phyloP scores from a whole-genome alignment of 2,888 invertebrate genomes.

The Lithophane ornitopus region DNA sequence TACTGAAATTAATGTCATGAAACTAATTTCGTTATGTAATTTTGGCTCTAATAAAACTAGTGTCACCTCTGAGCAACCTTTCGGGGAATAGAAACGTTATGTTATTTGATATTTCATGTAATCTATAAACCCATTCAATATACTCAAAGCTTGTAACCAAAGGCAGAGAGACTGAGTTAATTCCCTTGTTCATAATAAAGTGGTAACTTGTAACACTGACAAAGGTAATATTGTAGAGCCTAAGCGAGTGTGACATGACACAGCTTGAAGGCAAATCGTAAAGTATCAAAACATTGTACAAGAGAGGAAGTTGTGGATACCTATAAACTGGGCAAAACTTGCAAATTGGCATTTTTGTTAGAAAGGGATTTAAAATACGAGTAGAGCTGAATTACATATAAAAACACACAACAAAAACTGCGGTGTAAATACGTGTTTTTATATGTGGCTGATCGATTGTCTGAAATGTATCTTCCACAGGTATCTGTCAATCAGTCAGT shows the following conservation, averaged over 20 bases:
- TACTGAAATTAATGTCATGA: too few species aligned
- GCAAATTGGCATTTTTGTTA: neutral
- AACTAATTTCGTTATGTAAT: too few species aligned
- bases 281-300: constrained; percentile 28
- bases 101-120: neutral
- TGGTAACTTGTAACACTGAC: constrained; percentile 9
- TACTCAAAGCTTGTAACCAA: constrained; percentile 3
- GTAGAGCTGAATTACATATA: too few species aligned
- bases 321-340: neutral
- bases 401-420: too few species aligned
- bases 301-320: neutral
- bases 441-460: too few species aligned
- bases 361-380: neutral
- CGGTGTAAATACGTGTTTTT: too few species aligned
- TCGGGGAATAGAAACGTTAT: neutral
- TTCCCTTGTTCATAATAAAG: constrained; percentile 37
- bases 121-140: constrained; percentile 29
- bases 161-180: constrained; percentile 22
- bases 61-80: neutral
- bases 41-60: neutral
- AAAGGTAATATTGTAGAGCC: constrained; percentile 27
- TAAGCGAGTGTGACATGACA: constrained; percentile 23
- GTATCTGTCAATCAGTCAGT: too few species aligned
- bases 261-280: constrained; percentile 25
- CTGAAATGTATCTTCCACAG: too few species aligned